A percentile compares a stretch with the other conserved stretches of the same genome.
phyloP scores from a whole-genome alignment of 2,797 vertebrate species.

The Emys orbicularis region DNA sequence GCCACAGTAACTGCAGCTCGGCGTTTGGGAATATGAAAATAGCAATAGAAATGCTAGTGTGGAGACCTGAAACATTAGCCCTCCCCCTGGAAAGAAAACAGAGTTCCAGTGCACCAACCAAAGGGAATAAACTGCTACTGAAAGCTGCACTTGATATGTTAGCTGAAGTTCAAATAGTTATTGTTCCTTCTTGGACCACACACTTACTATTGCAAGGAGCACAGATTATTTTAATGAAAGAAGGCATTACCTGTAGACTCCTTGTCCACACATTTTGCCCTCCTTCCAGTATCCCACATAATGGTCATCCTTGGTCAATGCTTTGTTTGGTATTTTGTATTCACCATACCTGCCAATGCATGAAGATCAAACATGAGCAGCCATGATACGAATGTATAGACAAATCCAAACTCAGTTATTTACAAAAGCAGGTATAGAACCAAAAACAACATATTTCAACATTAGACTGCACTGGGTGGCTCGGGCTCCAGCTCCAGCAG shows the following conservation, averaged over 20 bases:
- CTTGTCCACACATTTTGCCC: slow-evolving; percentile 96
- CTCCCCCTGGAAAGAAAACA: not conserved
- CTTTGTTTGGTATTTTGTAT: slow-evolving; percentile 89
- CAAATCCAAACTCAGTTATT: not conserved
- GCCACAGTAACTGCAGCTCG: not conserved
- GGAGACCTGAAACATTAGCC: not conserved
- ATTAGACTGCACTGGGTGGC: not conserved
- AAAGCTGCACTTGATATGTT: not conserved
- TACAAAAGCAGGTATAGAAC: not conserved
- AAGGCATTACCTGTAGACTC: slow-evolving; percentile 88
- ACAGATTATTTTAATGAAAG: not conserved
- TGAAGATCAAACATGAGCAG: not conserved
- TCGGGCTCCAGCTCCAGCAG: not conserved
- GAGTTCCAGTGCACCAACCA: not conserved
- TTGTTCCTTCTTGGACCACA: not conserved
- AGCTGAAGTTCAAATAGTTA: not conserved
- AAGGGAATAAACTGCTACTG: not conserved
- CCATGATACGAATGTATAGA: not conserved
- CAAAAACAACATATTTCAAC: not conserved
- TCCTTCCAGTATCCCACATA: slow-evolving; percentile 97
- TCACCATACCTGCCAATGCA: slow-evolving; percentile 89
- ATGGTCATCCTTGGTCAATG: slow-evolving; percentile 88
- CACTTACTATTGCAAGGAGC: not conserved
- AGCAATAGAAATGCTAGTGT: not conserved
- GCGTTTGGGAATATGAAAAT: not conserved